A percentile compares a stretch with the other conserved stretches of the same genome.
Evolutionary conservation across 2,113 vertebrate species (phyloP).

Genomic region (Pseudorasbora parva): DNA sequence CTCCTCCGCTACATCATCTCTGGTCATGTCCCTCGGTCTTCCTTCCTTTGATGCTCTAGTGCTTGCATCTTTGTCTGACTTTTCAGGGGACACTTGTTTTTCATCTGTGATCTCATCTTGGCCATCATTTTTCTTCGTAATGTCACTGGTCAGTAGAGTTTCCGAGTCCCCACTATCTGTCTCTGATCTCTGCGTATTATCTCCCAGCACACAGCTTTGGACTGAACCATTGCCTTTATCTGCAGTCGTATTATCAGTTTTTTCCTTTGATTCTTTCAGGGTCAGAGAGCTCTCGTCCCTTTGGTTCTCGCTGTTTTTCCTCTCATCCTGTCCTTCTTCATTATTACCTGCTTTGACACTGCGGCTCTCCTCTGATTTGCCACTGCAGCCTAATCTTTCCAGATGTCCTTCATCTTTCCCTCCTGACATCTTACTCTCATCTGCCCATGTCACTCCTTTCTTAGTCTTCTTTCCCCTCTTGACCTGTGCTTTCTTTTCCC

Average conservation of each 20-base stretch:
- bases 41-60: constrained; percentile 31
- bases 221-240: constrained; percentile 57
- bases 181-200: constrained; percentile 60
- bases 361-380: constrained; percentile 38
- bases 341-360: constrained; percentile 45
- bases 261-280: constrained; percentile 43
- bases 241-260: constrained; percentile 52
- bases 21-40: background rate
- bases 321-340: constrained; percentile 42
- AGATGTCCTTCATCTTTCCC: background rate
- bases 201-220: constrained; percentile 46
- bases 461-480: constrained; percentile 42
- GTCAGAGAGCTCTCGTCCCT: constrained; percentile 32
- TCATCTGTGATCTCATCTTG: constrained; percentile 47
- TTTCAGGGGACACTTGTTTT: constrained; percentile 16
- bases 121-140: constrained; percentile 47
- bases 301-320: constrained; percentile 47
- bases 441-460: constrained; percentile 44
- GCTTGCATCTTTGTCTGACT: background rate
- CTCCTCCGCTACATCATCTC: background rate
- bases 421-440: constrained; percentile 23
- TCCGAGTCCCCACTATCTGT: constrained; percentile 56
- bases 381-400: constrained; percentile 26
- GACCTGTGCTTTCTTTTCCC: constrained; percentile 61
- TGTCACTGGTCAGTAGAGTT: constrained; percentile 58